Conservation (phyloP, 92 coral and sea anemone genomes). For the Phenganax stokvisi region DNA sequence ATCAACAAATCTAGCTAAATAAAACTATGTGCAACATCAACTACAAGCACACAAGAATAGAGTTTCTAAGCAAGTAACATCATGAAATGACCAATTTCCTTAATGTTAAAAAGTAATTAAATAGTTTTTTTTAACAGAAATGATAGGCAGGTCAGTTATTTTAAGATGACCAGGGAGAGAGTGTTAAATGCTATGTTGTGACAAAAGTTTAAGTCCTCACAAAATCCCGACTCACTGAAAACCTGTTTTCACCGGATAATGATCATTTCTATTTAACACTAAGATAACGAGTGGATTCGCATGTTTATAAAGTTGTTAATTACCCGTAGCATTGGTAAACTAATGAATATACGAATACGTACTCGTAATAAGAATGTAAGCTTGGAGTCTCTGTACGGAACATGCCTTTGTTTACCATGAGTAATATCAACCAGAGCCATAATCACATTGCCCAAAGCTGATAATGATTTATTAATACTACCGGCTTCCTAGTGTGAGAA, state of each 20-base stretch:
- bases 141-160: no score
- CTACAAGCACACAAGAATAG: no score
- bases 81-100: no score
- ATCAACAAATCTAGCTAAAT: no score
- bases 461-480: constrained; percentile 87
- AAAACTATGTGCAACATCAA: no score
- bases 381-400: constrained; percentile 93
- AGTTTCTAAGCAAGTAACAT: no score
- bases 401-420: constrained; percentile 93
- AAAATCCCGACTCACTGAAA: not conserved
- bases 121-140: no score
- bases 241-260: not conserved
- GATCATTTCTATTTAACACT: no score
- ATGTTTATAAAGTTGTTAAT: not conserved
- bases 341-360: constrained; percentile 14
- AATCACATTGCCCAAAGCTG: constrained; percentile 95
- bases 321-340: not conserved
- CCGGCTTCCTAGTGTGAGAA: constrained; percentile 73
- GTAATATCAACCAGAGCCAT: constrained; percentile 98
- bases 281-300: not conserved
- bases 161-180: no score
- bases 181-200: not conserved
- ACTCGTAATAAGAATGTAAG: constrained; percentile 91
- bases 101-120: no score
- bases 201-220: not conserved